Evolutionary conservation across 2,113 vertebrate species (phyloP).

Genomic region (Calyptommatus sinebrachiatus): DNA sequence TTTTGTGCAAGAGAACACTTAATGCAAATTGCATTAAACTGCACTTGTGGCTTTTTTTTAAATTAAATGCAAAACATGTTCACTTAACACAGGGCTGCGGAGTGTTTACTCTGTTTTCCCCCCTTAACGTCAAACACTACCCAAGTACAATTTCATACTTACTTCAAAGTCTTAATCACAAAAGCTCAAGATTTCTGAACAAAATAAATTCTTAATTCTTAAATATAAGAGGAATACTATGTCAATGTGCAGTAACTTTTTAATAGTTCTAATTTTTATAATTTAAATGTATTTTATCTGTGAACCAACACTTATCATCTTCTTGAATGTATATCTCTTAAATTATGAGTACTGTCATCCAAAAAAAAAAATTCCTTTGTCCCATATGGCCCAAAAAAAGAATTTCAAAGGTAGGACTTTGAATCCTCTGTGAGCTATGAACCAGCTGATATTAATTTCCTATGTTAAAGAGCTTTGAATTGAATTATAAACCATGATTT

Average conservation of each 20-base stretch:
- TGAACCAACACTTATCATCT: background rate
- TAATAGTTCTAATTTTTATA: background rate
- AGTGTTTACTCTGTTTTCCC: no score
- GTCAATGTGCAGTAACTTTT: background rate
- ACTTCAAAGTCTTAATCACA: background rate
- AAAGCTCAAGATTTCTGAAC: background rate
- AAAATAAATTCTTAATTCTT: background rate
- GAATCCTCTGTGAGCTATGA: background rate
- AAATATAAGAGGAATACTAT: background rate
- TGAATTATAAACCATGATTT: background rate
- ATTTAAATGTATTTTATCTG: background rate
- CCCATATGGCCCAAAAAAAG: background rate
- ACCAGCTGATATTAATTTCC: background rate
- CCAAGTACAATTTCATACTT: background rate
- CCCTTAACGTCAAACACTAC: no score
- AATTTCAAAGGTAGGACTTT: background rate
- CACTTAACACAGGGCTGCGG: no score
- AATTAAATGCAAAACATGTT: no score
- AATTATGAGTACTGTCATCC: background rate
- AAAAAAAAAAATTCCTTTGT: background rate
- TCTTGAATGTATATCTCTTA: background rate
- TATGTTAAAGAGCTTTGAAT: background rate
- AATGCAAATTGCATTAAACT: no score
- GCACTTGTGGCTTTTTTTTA: no score
- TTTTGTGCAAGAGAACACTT: no score